These are phyloP conservation scores for Lagodon rhomboides DNA, from an alignment of 2,797 vertebrate genomes.

Conservation along the genomic window DNA sequence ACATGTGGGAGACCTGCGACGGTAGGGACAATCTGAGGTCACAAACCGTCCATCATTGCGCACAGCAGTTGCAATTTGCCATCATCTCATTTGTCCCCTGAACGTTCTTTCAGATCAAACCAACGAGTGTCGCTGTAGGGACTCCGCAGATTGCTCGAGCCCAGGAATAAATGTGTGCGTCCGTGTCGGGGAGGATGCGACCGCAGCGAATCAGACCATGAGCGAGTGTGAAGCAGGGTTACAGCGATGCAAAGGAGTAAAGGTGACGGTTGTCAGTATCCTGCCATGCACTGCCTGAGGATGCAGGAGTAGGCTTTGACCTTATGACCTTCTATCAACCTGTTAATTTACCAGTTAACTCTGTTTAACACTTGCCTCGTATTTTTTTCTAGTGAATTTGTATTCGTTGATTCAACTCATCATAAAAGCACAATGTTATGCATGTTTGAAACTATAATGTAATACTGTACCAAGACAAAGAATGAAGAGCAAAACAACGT, in stretches of 20 bases:
- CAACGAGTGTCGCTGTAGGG: slow-evolving; percentile 83
- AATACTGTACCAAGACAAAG: slow-evolving; percentile 1
- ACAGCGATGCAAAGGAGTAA: slow-evolving; percentile 82
- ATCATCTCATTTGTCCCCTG: not conserved
- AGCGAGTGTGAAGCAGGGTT: slow-evolving; percentile 88
- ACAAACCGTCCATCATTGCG: not conserved
- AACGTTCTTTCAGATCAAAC: slow-evolving; percentile 57
- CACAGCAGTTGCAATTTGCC: not conserved
- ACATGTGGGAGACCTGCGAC: slow-evolving; percentile 80
- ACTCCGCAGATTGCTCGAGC: slow-evolving; percentile 66
- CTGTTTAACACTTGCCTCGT: not conserved
- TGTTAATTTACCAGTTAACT: slow-evolving; percentile 5
- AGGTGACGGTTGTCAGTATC: slow-evolving; percentile 82
- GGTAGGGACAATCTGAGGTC: slow-evolving; percentile 58
- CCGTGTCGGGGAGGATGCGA: slow-evolving; percentile 64
- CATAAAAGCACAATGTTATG: not conserved
- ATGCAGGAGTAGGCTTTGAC: not conserved
- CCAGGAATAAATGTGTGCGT: slow-evolving; percentile 85
- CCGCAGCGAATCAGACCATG: slow-evolving; percentile 76
- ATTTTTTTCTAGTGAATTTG: not conserved
- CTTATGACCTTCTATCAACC: not conserved
- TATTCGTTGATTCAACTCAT: not conserved
- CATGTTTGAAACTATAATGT: slow-evolving; percentile 7
- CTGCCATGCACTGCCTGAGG: slow-evolving; percentile 77
- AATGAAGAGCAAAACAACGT: slow-evolving; percentile 29